phyloP scores from a whole-genome alignment of 2,797 vertebrate species.

The Enoplosus armatus region DNA sequence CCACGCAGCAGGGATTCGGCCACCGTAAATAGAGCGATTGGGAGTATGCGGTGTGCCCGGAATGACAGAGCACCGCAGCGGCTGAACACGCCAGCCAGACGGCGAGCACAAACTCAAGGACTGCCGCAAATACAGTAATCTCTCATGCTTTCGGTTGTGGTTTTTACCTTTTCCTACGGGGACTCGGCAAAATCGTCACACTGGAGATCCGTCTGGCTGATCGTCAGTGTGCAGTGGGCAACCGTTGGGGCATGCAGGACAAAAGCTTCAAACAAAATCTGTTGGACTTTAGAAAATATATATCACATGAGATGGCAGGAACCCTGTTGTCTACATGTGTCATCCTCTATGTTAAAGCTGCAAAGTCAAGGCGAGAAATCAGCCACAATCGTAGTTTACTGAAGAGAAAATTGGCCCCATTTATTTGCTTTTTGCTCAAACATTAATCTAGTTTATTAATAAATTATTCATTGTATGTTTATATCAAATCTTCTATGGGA shows the following conservation, averaged over 20 bases:
- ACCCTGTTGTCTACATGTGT: not conserved
- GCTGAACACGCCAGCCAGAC: conserved; percentile 48
- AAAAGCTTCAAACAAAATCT: conserved; percentile 57
- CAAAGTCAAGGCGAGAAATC: conserved; percentile 24
- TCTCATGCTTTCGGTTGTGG: conserved; percentile 64
- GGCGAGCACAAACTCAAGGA: conserved; percentile 71
- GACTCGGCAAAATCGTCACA: conserved; percentile 38
- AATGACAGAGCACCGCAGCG: conserved; percentile 70
- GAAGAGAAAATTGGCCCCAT: conserved; percentile 15
- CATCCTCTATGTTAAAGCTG: conserved; percentile 7
- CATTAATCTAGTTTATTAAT: conserved; percentile 50
- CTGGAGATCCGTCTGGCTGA: conserved; percentile 67
- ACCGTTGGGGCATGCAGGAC: conserved; percentile 47
- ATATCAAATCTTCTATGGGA: conserved; percentile 26
- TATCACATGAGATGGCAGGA: conserved; percentile 20
- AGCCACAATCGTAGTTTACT: conserved; percentile 2
- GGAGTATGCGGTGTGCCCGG: conserved; percentile 72
- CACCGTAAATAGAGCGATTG: conserved; percentile 77
- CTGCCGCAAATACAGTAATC: conserved; percentile 72
- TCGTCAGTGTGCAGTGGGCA: conserved; percentile 57
- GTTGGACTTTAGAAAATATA: conserved; percentile 52
- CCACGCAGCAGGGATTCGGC: conserved; percentile 73
- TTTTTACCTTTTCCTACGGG: conserved; percentile 54
- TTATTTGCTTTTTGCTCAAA: conserved; percentile 49
- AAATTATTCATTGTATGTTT: conserved; percentile 57